Base-by-base conservation (phyloP, 2,113 vertebrate genomes). In the Tenebrosternarchus preto region DNA sequence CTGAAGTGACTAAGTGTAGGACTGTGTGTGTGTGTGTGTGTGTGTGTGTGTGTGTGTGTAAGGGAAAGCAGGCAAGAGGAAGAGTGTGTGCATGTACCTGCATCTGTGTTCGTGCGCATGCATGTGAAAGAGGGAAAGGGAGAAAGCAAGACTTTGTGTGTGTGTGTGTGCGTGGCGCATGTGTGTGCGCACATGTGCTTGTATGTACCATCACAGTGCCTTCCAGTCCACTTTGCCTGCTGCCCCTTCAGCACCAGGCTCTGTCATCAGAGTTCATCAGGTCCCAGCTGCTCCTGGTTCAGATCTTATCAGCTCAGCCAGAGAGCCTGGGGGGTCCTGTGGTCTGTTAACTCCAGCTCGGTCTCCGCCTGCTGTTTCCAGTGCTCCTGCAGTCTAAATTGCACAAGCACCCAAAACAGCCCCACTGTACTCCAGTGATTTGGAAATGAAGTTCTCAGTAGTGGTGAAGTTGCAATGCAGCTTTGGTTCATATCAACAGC, bases 301-400 rank as follows among this genome's bases (percentile, higher is more conserved):
- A 75, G 85, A 84, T 84, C 64, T 78, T 82, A 86, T 86, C 83
- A 73, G 43, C 61, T 53, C 39, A 25, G 20, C 73, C 29, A 56
- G 74, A 61, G 71, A 68, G 24, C 83, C 56, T 39, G 82, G 71
- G 83, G 66, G n/a, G n/a, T n/a, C 68, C 0, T 76, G 1, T 80
- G 25, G 63, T 78, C 76, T 77, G 0, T 80, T 70, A 78, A 83
- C 24, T 63, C 25, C 5, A 50, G 43, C 43, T 50, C 43, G 57
- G 59, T 46, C 15, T 33, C 27, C 6, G 78, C 84, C 69, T 88
- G 72, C 86, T 85, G 83, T 81, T 87, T 81, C 53, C 83, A 83
- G 73, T 69, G 69, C 82, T 86, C 88, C 90, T 80, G 86, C 82
- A 86, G 46, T 39, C 50, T 76, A 81, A 84, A 89, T 88, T 88